Conservation (phyloP, 2,888 invertebrate genomes). For the Flabesymbios commensalis region DNA sequence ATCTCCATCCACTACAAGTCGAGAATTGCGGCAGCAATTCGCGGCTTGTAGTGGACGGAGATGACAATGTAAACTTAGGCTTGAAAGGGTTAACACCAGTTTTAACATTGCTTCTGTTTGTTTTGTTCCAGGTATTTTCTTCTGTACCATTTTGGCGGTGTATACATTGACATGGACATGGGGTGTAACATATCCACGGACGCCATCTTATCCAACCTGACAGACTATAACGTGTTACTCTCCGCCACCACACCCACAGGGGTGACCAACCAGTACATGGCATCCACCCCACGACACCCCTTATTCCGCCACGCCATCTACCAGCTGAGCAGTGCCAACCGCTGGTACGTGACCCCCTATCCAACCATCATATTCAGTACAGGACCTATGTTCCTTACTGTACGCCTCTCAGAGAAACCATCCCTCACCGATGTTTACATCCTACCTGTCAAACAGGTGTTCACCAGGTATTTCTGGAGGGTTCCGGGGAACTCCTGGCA, state of each 20-base stretch:
- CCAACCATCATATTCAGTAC: neutral
- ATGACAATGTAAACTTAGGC: too few species aligned
- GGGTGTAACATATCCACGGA: neutral
- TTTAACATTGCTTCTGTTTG: too few species aligned
- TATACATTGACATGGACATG: neutral
- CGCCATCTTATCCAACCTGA: neutral
- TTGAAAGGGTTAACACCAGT: too few species aligned
- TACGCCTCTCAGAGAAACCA: too few species aligned
- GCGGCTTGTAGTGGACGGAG: too few species aligned
- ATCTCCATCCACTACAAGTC: too few species aligned
- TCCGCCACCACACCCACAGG: neutral
- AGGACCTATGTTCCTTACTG: neutral
- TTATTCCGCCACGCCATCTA: neutral
- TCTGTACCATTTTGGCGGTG: neutral
- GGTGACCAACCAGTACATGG: neutral
- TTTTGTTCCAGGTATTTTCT: neutral
- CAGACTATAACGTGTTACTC: neutral
- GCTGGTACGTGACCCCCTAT: neutral
- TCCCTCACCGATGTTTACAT: too few species aligned
- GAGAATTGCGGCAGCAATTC: too few species aligned
- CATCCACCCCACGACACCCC: neutral
- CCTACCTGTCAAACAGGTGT: too few species aligned
- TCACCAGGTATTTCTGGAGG: too few species aligned
- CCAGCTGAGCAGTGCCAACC: neutral
- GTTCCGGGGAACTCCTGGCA: too few species aligned